Base-by-base conservation (phyloP, 2,113 vertebrate species). In the Bostrychus sinensis region DNA sequence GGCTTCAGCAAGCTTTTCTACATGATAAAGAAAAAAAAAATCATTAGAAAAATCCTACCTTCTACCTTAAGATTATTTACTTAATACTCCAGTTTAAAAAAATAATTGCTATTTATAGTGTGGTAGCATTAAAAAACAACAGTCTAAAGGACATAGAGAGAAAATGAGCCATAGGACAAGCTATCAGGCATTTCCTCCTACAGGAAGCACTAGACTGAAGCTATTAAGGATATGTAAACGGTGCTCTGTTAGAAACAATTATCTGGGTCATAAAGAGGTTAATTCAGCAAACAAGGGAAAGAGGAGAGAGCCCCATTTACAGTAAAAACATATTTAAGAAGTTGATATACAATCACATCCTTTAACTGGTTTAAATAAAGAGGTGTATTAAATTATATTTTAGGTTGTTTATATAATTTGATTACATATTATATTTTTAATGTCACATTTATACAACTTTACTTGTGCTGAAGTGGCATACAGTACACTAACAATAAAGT, bases 1-100 rank as follows among this genome's bases (percentile, higher is more conserved):
- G 19, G 96, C 97, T 74, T 99, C 97, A 1, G 97, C 97, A 2
- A 99, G 93, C 84, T 99, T 99, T 82, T 99, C 97, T 99, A 48
- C 20, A 76, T 70, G 36, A 51, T 51, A 23, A 0, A 13, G n/a
- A 22, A 56, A 36, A 22, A 38, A 1, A n/a, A 59, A 14, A 58
- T 17, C 4, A 55, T 36, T 20, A 34, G n/a, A 11, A 26, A 51
- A 26, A 51, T 46, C 2, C 12, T 14, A 48, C 5, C 45, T 6
- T 1, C 11, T 8, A 5, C 30, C 30, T 8, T 32, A 32, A 32
- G 5, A 8, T 32, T 7, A 7, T 8, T 32, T 7, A 32, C 5
- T 32, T 2, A 7, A 32, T 32, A 32, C 30, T 32, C 30, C 30
- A 7, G 30, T 32, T 32, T 32, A 7, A 32, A 32, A 8, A 32